These are phyloP conservation scores for Pogonocherus hispidulus DNA, from an alignment of 2,888 invertebrate genomes.

Conservation along the genomic window DNA sequence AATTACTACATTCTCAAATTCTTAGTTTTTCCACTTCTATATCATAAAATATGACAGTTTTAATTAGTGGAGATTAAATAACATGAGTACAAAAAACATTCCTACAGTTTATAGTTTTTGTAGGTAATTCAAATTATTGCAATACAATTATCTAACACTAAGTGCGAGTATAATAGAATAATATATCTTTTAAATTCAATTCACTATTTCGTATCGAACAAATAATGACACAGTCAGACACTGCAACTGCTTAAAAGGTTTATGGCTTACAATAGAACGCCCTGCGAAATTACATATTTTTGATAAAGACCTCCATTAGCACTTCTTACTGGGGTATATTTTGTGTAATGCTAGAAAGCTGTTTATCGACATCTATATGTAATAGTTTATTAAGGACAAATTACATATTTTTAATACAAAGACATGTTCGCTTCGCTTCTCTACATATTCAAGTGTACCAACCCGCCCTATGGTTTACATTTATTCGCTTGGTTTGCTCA, in stretches of 20 bases:
- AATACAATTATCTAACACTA: too few species aligned
- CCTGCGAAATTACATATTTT: neutral
- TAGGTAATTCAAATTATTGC: too few species aligned
- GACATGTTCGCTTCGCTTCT: slow-evolving; percentile 13
- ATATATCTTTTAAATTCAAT: too few species aligned
- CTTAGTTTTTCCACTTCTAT: too few species aligned
- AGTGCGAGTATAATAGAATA: too few species aligned
- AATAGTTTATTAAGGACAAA: slow-evolving; percentile 4
- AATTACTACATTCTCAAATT: too few species aligned
- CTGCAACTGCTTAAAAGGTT: neutral
- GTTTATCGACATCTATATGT: slow-evolving; percentile 7
- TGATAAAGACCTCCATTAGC: neutral
- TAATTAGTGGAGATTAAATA: too few species aligned
- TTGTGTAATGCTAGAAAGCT: slow-evolving; percentile 13
- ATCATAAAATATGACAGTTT: too few species aligned
- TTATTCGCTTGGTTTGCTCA: slow-evolving; percentile 24
- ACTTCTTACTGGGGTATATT: neutral
- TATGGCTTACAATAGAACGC: neutral
- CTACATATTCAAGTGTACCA: neutral
- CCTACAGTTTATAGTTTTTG: too few species aligned
- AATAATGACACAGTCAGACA: too few species aligned
- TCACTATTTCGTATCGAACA: too few species aligned
- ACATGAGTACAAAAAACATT: too few species aligned
- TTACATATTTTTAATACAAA: slow-evolving; percentile 10
- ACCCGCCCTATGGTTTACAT: slow-evolving; percentile 19